These are phyloP conservation scores for Drosophila vallismaia DNA, from an alignment of 2,888 invertebrate species.

Conservation along the genomic window DNA sequence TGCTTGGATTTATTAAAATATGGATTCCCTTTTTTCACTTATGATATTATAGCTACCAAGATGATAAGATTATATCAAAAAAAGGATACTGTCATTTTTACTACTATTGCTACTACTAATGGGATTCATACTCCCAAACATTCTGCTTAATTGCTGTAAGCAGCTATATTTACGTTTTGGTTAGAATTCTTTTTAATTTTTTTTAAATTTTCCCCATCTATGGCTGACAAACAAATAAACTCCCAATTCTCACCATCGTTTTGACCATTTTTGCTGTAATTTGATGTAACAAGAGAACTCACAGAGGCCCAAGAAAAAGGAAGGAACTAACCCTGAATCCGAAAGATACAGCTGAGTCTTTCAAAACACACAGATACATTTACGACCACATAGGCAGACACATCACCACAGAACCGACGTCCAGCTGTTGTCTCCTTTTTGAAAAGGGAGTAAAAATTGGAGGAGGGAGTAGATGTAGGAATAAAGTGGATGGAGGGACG, in stretches of 20 bases:
- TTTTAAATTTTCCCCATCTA: not conserved
- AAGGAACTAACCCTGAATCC: slow-evolving; percentile 13
- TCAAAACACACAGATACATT: slow-evolving; percentile 43
- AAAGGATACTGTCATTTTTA: not conserved
- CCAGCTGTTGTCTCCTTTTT: slow-evolving; percentile 54
- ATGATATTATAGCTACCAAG: too few relatives aligned
- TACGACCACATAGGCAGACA: not conserved
- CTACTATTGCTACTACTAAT: not conserved
- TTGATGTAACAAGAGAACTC: not conserved
- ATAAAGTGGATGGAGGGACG: slow-evolving; percentile 23
- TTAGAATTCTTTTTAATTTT: not conserved
- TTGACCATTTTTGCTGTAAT: not conserved
- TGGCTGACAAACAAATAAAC: not conserved
- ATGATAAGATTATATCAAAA: too few relatives aligned
- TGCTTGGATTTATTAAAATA: not conserved
- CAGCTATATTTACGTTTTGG: not conserved
- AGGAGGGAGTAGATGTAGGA: slow-evolving; percentile 11
- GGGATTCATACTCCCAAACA: not conserved
- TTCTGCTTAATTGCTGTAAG: not conserved
- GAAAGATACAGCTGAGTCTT: slow-evolving; percentile 34
- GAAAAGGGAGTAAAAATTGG: slow-evolving; percentile 27
- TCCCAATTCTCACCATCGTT: not conserved
- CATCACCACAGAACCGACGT: slow-evolving; percentile 33
- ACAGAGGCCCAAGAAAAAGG: not conserved
- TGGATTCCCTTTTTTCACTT: too few relatives aligned